phyloP scores from a whole-genome alignment of 2,797 vertebrate species.

The Lacerta agilis region DNA sequence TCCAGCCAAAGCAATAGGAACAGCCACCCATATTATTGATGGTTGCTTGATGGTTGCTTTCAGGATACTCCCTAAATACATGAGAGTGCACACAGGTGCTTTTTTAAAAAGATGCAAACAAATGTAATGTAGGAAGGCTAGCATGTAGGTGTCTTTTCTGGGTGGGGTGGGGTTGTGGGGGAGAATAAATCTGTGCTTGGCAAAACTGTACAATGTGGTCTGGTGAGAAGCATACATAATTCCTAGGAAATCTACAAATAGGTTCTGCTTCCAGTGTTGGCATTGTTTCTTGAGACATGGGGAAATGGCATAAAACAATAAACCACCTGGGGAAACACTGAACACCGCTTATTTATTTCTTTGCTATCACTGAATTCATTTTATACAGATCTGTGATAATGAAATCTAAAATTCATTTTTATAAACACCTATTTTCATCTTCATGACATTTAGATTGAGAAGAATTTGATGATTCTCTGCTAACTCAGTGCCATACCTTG shows the following conservation, averaged over 20 bases:
- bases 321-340: background rate
- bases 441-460: background rate
- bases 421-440: background rate
- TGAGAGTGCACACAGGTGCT: background rate
- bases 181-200: background rate
- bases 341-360: background rate
- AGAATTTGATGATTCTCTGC: background rate
- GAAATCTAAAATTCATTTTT: fast-evolving
- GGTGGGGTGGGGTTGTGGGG: no score
- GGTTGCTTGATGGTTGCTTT: background rate
- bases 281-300: background rate
- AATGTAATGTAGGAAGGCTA: background rate
- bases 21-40: slow-evolving; percentile 4
- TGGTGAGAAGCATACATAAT: background rate
- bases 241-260: background rate
- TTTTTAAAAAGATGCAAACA: background rate
- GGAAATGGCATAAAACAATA: background rate
- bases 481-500: slow-evolving; percentile 28
- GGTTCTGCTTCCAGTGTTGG: background rate
- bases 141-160: background rate
- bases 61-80: background rate
- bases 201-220: background rate
- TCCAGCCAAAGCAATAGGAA: background rate
- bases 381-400: slow-evolving; percentile 21
- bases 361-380: background rate